phyloP scores from a whole-genome alignment of 1,140 invertebrate species.

The roundworm (Caenorhabditis elegans) region WBcel235 BX284605.5:9419001-9419500 shows the following conservation, averaged over 20 bases:
- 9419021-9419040: no score
- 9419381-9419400: conserved; percentile 12
- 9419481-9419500: background rate
- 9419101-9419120: background rate
- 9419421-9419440: no score
- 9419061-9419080: background rate
- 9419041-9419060: no score
- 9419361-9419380: conserved; percentile 1
- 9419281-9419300: no score
- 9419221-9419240: background rate
- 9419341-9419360: no score
- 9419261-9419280: background rate
- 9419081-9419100: background rate
- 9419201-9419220: background rate
- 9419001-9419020: no score
- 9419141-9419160: background rate
- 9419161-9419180: background rate
- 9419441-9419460: background rate
- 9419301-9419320: no score
- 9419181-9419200: background rate
- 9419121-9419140: background rate
- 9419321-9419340: no score
- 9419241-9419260: background rate
- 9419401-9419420: background rate
- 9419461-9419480: conserved; percentile 19